These are phyloP conservation scores for Mantis religiosa DNA, from an alignment of 2,888 invertebrate genomes.

Conservation along the genomic window DNA sequence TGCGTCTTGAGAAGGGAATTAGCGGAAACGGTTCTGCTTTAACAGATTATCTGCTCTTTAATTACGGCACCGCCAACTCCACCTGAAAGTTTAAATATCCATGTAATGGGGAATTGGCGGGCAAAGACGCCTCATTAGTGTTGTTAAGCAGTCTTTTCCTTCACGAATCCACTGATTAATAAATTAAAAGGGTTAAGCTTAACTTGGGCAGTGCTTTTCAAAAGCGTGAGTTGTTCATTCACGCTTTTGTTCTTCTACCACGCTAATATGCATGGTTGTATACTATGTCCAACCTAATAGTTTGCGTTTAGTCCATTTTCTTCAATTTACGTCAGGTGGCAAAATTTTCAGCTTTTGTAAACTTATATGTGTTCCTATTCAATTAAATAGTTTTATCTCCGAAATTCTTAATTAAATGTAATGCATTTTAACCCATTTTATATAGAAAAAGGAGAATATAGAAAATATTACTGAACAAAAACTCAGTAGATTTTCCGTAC, in stretches of 20 bases:
- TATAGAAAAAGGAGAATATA: too few relatives aligned
- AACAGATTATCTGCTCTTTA: neutral
- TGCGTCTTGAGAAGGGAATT: neutral
- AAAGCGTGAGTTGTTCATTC: neutral
- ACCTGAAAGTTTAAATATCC: neutral
- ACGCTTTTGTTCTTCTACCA: neutral
- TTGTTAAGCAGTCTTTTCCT: neutral
- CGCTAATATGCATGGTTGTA: neutral
- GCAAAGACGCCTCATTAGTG: neutral
- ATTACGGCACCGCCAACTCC: neutral
- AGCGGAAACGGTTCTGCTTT: neutral
- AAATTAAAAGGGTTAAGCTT: neutral
- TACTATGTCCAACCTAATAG: neutral
- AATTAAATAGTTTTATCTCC: too few relatives aligned
- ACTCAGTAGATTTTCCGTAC: too few relatives aligned
- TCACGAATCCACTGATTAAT: neutral
- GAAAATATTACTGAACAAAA: too few relatives aligned
- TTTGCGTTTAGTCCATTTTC: too few relatives aligned
- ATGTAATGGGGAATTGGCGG: neutral
- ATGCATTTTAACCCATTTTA: too few relatives aligned
- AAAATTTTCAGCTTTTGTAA: too few relatives aligned
- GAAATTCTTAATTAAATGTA: too few relatives aligned
- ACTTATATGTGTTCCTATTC: too few relatives aligned
- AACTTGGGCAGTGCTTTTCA: neutral
- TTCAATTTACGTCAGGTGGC: too few relatives aligned